Base-by-base conservation (phyloP, 1,140 invertebrate genomes). In the Wiebesia pumilae region DNA sequence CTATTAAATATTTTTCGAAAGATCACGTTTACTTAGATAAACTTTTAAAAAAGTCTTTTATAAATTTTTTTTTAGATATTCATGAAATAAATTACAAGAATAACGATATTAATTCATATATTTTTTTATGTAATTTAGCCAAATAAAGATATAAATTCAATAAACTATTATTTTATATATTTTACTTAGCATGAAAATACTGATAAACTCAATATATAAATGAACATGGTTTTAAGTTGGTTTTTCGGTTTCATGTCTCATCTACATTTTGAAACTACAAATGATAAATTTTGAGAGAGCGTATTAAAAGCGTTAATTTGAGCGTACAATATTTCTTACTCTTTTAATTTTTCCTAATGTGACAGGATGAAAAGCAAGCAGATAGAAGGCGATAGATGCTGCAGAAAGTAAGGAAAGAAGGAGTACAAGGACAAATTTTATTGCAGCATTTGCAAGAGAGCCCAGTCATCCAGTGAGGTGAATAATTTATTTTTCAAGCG, bases 401-500 rank as follows among this genome's bases (percentile, higher is more conserved):
- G 35, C 7, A 33, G 14, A 30, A 10, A n/a, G n/a, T 67, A 67
- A 67, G n/a, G 27, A 30, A 67, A 67, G n/a, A 35, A 24, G 30
- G 33, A 3, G 30, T 38, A 43, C 24, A 35, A 54, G 77, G 47
- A 54, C n/a, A 79, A 21, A 85, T 73, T 85, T 84, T 80, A 80
- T 85, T 51, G 67, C 33, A 58, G 51, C n/a, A 51, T 35, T 79
- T 65, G 47, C 69, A 58, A 58, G 47, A 30, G 69, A 47, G 16
- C 54, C 67, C 16, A 51, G 30, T 33, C n/a, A 40, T 81, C 65
- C 78, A 65, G 75, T 85, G 81, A 85, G 84, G 10, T 38, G 84
- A 38, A 81, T 79, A 75, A 85, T 85, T 81, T 81, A 85, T 85
- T 81, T 81, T 16, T 81, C 40, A n/a, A 62, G 58, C 35, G 81